These are phyloP conservation scores for Phenganax marumi DNA, from an alignment of 92 coral and sea anemone genomes.

Conservation along the genomic window DNA sequence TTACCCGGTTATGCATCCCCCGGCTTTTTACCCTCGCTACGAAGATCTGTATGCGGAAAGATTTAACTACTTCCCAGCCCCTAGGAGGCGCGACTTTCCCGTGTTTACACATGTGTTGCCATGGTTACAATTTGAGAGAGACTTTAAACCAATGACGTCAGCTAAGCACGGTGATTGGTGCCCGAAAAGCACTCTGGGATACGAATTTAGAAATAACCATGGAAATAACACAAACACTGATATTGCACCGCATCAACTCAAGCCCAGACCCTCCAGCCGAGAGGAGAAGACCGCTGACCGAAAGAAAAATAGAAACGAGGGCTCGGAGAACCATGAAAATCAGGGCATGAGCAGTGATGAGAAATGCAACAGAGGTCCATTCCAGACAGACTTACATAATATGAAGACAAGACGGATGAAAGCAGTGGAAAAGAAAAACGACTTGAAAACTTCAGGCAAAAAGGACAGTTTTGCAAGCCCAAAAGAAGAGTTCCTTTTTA, in stretches of 20 bases:
- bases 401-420: constrained; percentile 38
- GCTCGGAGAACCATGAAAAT: not conserved
- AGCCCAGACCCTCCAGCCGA: not conserved
- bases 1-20: constrained; percentile 31
- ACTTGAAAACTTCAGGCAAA: not conserved
- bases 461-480: constrained; percentile 36
- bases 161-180: constrained; percentile 8
- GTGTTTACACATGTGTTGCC: constrained; percentile 37
- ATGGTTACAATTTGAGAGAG: constrained; percentile 44
- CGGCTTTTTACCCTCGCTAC: constrained; percentile 30
- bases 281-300: constrained; percentile 25
- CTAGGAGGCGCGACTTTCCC: constrained; percentile 29
- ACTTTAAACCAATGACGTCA: constrained; percentile 39
- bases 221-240: not conserved
- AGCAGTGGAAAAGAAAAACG: constrained; percentile 27
- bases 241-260: not conserved
- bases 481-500: constrained; percentile 28
- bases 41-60: constrained; percentile 17
- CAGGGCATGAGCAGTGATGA: not conserved
- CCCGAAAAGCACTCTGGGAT: constrained; percentile 6
- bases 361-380: constrained; percentile 9
- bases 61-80: constrained; percentile 19
- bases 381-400: constrained; percentile 7
- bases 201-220: not conserved
- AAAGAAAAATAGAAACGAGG: not conserved